Evolutionary conservation across 2,888 invertebrate genomes (phyloP).

Genomic region (Hymenopus coronatus): DNA sequence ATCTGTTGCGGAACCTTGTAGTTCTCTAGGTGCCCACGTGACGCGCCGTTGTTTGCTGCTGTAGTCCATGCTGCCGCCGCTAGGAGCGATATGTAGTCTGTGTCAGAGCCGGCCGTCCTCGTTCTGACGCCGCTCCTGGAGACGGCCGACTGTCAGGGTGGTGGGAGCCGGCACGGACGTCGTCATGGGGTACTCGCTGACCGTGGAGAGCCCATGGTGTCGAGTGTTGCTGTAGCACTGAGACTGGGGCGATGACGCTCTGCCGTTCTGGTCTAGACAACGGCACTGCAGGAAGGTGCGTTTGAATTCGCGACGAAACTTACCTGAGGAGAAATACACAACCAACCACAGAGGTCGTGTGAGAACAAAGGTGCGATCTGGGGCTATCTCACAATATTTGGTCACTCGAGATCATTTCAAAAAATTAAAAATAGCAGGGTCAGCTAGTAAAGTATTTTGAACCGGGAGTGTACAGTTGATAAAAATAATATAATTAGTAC

Average conservation of each 20-base stretch:
- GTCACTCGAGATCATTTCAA: neutral
- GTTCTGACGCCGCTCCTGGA: slow-evolving; percentile 26
- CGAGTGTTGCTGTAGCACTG: neutral
- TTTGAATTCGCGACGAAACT: slow-evolving; percentile 69
- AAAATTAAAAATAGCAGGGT: too few species aligned
- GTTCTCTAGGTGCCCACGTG: slow-evolving; percentile 19
- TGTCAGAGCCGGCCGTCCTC: slow-evolving; percentile 35
- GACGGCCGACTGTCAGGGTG: neutral
- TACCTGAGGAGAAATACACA: slow-evolving; percentile 52
- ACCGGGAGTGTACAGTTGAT: too few species aligned
- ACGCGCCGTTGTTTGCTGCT: slow-evolving; percentile 22
- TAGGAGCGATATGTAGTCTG: slow-evolving; percentile 35
- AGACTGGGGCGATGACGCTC: neutral
- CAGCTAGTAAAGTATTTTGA: too few species aligned
- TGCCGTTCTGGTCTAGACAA: slow-evolving; percentile 22
- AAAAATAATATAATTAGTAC: too few species aligned
- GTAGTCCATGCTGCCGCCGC: slow-evolving; percentile 29
- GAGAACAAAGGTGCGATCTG: neutral
- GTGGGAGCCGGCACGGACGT: neutral
- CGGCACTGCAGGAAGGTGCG: slow-evolving; percentile 64
- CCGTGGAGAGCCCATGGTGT: slow-evolving; percentile 4
- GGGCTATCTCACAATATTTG: neutral
- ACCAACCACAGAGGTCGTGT: neutral
- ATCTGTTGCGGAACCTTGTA: neutral
- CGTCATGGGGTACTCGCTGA: slow-evolving; percentile 25